phyloP scores from a whole-genome alignment of 2,113 vertebrate genomes.

The Nematolebias whitei region DNA sequence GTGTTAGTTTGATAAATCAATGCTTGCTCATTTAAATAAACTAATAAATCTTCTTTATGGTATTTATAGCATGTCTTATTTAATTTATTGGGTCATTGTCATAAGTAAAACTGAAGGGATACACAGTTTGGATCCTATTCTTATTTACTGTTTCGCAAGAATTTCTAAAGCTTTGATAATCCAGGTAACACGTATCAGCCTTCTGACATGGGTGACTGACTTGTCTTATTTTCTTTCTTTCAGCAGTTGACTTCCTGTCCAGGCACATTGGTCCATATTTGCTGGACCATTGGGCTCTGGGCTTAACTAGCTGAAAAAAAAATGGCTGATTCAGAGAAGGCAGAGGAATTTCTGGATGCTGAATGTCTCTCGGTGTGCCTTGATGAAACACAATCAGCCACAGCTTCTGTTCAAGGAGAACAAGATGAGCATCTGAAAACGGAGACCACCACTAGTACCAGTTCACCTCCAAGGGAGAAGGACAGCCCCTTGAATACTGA shows the following conservation, averaged over 20 bases:
- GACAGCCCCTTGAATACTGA: conserved; percentile 77
- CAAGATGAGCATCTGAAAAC: conserved; percentile 82
- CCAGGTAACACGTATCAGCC: too few relatives aligned
- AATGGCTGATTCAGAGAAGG: conserved; percentile 94
- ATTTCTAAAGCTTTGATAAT: too few relatives aligned
- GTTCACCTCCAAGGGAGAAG: conserved; percentile 78
- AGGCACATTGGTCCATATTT: conserved; percentile 77
- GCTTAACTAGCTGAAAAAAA: conserved; percentile 86
- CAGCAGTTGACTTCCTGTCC: conserved; percentile 67
- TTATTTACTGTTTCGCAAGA: too few relatives aligned
- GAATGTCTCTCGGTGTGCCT: conserved; percentile 85
- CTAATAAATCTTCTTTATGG: too few relatives aligned
- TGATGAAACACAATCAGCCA: conserved; percentile 75
- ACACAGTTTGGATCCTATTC: too few relatives aligned
- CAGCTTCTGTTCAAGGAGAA: conserved; percentile 76
- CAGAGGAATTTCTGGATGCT: conserved; percentile 86
- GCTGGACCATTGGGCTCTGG: conserved; percentile 76
- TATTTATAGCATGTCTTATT: neutral
- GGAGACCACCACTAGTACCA: conserved; percentile 80
- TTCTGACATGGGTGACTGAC: neutral
- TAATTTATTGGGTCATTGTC: neutral
- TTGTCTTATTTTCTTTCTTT: conserved; percentile 8
- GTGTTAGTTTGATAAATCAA: too few relatives aligned
- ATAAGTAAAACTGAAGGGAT: too few relatives aligned
- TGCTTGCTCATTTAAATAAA: too few relatives aligned